Percentiles rank a stretch among this genome's conserved stretches.
Evolutionary conservation across 2,797 vertebrate species (phyloP).

Genomic region (Premnoplex brunnescens): DNA sequence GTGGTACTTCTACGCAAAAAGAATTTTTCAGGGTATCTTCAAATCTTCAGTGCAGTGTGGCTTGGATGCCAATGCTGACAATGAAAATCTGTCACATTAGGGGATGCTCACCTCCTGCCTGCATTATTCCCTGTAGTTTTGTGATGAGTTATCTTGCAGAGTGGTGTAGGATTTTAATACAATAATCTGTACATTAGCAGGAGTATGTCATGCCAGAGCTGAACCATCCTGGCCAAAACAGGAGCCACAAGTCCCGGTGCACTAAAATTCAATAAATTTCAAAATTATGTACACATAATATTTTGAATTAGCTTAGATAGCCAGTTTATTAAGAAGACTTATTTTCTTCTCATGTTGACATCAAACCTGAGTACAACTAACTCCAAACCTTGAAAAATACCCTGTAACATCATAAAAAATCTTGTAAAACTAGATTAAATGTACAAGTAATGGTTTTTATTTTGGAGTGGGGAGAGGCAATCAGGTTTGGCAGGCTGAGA

Average conservation of each 20-base stretch:
- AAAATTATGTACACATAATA: not conserved
- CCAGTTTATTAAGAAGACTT: not conserved
- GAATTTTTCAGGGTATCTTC: constrained; percentile 27
- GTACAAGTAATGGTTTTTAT: not conserved
- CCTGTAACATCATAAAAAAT: not conserved
- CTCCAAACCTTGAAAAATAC: not conserved
- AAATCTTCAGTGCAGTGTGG: not conserved
- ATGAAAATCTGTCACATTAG: not conserved
- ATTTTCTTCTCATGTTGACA: not conserved
- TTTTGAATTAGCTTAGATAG: not conserved
- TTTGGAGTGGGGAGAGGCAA: not conserved
- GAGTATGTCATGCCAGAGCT: not conserved
- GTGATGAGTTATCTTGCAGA: not conserved
- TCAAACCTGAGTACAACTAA: not conserved
- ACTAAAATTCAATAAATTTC: not conserved
- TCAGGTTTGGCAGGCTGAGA: not conserved
- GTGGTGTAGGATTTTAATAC: not conserved
- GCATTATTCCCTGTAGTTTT: constrained; percentile 34
- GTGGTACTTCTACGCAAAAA: not conserved
- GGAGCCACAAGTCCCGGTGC: constrained; percentile 26
- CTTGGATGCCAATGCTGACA: not conserved
- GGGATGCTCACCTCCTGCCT: constrained; percentile 11
- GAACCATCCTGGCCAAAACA: not conserved
- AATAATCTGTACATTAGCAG: constrained; percentile 15
- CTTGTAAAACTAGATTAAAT: not conserved